Evolutionary conservation across 2,888 invertebrate genomes (phyloP).

Genomic region (Drosophila colorata): DNA sequence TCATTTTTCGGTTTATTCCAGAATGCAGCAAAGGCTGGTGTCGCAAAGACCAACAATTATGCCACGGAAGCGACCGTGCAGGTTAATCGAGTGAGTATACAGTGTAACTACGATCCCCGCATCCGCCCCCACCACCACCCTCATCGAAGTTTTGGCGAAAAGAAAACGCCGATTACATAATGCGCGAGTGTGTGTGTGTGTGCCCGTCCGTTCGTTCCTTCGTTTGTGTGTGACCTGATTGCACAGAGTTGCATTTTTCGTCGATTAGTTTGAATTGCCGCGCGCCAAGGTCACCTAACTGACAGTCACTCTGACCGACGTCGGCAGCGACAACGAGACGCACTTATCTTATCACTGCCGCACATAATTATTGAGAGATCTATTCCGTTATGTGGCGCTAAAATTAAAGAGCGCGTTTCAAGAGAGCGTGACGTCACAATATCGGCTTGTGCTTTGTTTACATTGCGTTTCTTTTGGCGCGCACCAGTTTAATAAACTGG

Average conservation of each 20-base stretch:
- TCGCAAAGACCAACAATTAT: slow-evolving; percentile 83
- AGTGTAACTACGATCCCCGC: neutral
- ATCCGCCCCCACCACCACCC: neutral
- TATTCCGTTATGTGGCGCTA: too few species aligned
- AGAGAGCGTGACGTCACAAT: too few species aligned
- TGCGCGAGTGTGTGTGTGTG: slow-evolving; percentile 30
- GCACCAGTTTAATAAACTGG: too few species aligned
- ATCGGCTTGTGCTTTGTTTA: too few species aligned
- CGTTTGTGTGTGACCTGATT: slow-evolving; percentile 37
- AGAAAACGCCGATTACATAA: slow-evolving; percentile 69
- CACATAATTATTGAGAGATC: neutral
- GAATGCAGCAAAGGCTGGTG: slow-evolving; percentile 80
- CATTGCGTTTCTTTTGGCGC: too few species aligned
- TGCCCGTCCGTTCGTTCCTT: slow-evolving; percentile 1
- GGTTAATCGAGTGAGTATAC: slow-evolving; percentile 83
- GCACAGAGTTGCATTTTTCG: slow-evolving; percentile 65
- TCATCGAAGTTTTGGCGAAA: slow-evolving; percentile 2
- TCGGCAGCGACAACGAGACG: slow-evolving; percentile 41
- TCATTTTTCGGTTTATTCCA: slow-evolving; percentile 84
- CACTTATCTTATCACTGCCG: slow-evolving; percentile 44
- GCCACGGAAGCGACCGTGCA: slow-evolving; percentile 85
- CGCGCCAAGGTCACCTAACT: slow-evolving; percentile 41
- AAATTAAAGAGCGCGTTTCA: too few species aligned
- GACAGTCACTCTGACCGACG: slow-evolving; percentile 49
- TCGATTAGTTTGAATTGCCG: slow-evolving; percentile 19